phyloP scores from a whole-genome alignment of 2,797 vertebrate species.

The Malacoctenus gilli region DNA sequence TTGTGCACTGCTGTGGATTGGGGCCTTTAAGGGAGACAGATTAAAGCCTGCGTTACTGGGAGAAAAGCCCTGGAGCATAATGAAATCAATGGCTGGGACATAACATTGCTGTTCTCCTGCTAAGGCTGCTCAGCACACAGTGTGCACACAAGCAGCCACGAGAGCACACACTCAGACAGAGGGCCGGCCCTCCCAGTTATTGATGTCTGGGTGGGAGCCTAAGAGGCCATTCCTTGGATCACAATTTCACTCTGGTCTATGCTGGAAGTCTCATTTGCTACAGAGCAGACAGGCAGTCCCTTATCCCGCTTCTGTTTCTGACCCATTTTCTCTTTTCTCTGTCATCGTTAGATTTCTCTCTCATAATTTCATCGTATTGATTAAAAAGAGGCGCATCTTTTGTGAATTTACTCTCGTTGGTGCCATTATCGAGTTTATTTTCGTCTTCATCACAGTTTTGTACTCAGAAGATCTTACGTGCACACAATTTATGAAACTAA shows the following conservation, averaged over 20 bases:
- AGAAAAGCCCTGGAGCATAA: slow-evolving; percentile 69
- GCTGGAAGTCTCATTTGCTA: slow-evolving; percentile 66
- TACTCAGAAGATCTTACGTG: no score
- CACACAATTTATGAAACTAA: no score
- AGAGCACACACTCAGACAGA: slow-evolving; percentile 27
- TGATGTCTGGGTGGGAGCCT: slow-evolving; percentile 61
- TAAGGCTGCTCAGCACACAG: slow-evolving; percentile 55
- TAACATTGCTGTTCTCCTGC: slow-evolving; percentile 68
- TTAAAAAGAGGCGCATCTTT: no score
- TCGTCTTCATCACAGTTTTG: no score
- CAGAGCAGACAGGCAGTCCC: slow-evolving; percentile 32
- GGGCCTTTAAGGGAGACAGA: slow-evolving; percentile 67
- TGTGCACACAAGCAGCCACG: slow-evolving; percentile 50
- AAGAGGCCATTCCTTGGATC: slow-evolving; percentile 63
- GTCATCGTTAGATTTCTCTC: no score
- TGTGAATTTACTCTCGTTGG: no score
- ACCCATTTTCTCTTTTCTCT: slow-evolving; percentile 13
- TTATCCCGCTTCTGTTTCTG: slow-evolving; percentile 10
- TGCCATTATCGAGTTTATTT: no score
- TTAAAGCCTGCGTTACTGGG: slow-evolving; percentile 64
- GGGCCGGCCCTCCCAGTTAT: slow-evolving; percentile 60
- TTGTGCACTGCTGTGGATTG: slow-evolving; percentile 48
- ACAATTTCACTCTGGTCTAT: slow-evolving; percentile 58
- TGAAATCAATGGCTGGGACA: slow-evolving; percentile 76
- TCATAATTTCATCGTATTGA: no score